Evolutionary conservation across 2,888 invertebrate species (phyloP), one percentile per base, ranked within the genome.

Genomic region (Limenitis camilla): DNA sequence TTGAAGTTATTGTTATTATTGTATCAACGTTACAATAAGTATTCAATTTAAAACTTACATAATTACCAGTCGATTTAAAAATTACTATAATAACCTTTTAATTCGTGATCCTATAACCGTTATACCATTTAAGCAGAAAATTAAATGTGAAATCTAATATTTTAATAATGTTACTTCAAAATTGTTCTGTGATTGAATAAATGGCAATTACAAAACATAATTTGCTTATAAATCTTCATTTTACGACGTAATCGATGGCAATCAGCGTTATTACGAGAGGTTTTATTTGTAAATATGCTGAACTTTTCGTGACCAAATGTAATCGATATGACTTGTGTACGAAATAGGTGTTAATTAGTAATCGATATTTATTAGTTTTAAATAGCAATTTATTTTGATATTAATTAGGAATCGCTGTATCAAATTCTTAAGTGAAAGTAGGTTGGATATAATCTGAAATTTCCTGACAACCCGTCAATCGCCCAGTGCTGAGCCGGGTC

Each of bases 191-290:
- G 5, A 43, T 44, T 44, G 10, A 28, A n/a, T 27, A 5, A 29
- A 10, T 35, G 28, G 6, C 38, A 31, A 39, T 46, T 46, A 39
- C 11, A 39, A 39, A 46, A 46, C 5, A 30, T 19, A 31, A 46
- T 44, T 45, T 45, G 46, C 30, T 5, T 47, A 47, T 47, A 39
- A 47, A 40, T 47, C 31, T 40, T 32, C 36, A 46, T 40, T 39
- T 47, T 47, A 39, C 46, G 39, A 47, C 30, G 32, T 39, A 45
- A 28, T 40, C 39, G 31, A 32, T 27, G 27, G 27, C 39, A 39
- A 40, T 32, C 10, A 40, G 29, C 36, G 35, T 45, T 29, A 45
- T 45, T 45, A 45, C 11, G 11, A 30, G 5, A 11, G 29, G 11
- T 11, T 45, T 36, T 6, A 36, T 36, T 6, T 36, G 11, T 30